phyloP scores from a whole-genome alignment of 2,888 invertebrate genomes.

The Diplazon laetatorius region DNA sequence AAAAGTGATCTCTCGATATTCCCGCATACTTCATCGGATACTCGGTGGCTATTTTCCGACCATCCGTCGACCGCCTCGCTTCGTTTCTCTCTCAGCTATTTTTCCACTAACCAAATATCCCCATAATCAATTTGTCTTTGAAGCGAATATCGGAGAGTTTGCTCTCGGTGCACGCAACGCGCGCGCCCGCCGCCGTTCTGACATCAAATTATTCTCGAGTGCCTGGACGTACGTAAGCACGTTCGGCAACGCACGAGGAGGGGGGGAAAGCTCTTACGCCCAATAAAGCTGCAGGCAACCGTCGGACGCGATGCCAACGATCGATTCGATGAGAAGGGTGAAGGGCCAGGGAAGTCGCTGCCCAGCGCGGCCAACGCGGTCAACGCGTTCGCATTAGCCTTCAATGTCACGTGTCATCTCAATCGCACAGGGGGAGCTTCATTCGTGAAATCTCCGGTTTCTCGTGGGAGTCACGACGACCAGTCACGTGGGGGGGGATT shows the following conservation, averaged over 20 bases:
- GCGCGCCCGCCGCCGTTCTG: too few species aligned
- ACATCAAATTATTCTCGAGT: slow-evolving; percentile 53
- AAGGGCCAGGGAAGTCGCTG: slow-evolving; percentile 72
- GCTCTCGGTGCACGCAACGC: slow-evolving; percentile 36
- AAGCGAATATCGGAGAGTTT: slow-evolving; percentile 32
- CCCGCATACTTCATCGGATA: neutral
- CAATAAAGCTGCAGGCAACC: slow-evolving; percentile 21
- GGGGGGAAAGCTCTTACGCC: slow-evolving; percentile 31
- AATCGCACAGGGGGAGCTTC: slow-evolving; percentile 62
- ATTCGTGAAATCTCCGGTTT: slow-evolving; percentile 45
- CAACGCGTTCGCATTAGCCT: slow-evolving; percentile 74
- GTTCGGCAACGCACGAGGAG: slow-evolving; percentile 23
- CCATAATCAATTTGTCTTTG: slow-evolving; percentile 50
- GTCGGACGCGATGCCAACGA: slow-evolving; percentile 62
- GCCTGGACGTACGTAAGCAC: slow-evolving; percentile 38
- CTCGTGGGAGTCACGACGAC: slow-evolving; percentile 1
- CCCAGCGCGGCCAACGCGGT: slow-evolving; percentile 64
- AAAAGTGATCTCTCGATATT: slow-evolving; percentile 35
- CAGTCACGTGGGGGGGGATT: slow-evolving; percentile 51
- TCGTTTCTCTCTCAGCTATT: slow-evolving; percentile 4
- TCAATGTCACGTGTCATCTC: slow-evolving; percentile 78
- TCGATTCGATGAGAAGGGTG: slow-evolving; percentile 71
- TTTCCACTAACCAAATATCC: slow-evolving; percentile 11
- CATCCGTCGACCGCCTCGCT: neutral
- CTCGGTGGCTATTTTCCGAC: slow-evolving; percentile 10